Conservation (phyloP, 2,888 invertebrate genomes). For the Deilephila porcellus region DNA sequence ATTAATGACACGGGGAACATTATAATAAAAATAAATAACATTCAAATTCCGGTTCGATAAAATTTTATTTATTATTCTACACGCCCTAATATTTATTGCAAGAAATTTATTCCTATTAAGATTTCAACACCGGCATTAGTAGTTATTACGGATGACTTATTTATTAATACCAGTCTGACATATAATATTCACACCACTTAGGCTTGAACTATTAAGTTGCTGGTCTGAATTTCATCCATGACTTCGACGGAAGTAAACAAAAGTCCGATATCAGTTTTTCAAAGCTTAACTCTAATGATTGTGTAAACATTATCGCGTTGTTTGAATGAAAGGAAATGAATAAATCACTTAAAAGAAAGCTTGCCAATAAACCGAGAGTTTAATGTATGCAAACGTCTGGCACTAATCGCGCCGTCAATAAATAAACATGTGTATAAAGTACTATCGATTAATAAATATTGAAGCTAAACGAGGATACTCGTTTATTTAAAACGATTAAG, state of each 20-base stretch:
- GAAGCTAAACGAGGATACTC: not conserved
- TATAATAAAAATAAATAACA: not conserved
- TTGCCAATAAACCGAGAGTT: constrained; percentile 3
- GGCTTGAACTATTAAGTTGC: not conserved
- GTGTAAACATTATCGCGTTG: constrained; percentile 2
- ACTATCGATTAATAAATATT: constrained; percentile 6
- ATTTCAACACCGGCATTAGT: constrained; percentile 12
- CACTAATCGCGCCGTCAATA: constrained; percentile 6
- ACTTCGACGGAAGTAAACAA: not conserved
- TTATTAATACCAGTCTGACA: not conserved
- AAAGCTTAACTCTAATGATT: not conserved
- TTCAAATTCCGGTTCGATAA: not conserved
- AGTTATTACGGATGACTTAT: not conserved
- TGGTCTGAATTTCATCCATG: not conserved
- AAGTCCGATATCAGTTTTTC: not conserved
- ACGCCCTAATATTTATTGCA: not conserved
- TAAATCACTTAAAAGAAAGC: constrained; percentile 23
- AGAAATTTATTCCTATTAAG: not conserved
- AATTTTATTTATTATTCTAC: not conserved
- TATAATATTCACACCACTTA: not conserved
- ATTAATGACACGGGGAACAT: not conserved
- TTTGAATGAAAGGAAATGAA: not conserved
- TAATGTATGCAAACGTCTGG: constrained; percentile 16
- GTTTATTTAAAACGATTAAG: not conserved
- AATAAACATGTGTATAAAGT: not conserved